Percentiles rank a stretch among this genome's conserved stretches.
These are phyloP conservation scores for Sorex araneus DNA, from an alignment of 2,113 vertebrate genomes.

Conservation along the genomic window DNA sequence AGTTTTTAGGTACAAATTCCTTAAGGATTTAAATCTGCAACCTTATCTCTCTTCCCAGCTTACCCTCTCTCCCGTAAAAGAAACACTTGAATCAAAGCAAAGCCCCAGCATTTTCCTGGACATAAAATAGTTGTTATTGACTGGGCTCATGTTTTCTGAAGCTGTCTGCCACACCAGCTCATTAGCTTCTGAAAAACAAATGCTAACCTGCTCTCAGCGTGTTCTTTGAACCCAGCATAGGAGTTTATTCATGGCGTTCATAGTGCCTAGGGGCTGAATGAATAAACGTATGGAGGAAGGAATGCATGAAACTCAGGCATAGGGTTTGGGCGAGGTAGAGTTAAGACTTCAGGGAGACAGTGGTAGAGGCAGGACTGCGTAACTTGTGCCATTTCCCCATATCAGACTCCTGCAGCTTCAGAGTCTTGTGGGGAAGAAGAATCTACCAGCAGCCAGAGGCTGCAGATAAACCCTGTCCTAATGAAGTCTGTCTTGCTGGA, in stretches of 20 bases:
- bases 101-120: not conserved
- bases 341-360: not conserved
- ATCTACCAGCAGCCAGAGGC: too few relatives aligned
- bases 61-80: fast-evolving
- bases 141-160: not conserved
- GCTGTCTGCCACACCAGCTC: not conserved
- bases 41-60: not conserved
- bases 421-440: too few relatives aligned
- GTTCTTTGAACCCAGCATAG: not conserved
- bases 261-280: too few relatives aligned
- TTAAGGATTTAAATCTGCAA: not conserved
- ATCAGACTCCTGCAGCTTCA: not conserved
- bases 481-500: not conserved
- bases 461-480: not conserved
- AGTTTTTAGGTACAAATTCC: not conserved
- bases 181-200: not conserved
- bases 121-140: not conserved
- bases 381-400: fast-evolving
- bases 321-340: not conserved
- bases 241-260: fast-evolving
- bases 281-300: not conserved
- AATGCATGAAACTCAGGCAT: not conserved
- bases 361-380: not conserved
- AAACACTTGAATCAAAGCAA: not conserved
- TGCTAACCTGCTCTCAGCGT: fast-evolving